A percentile compares a stretch with the other conserved stretches of the same genome.
These are phyloP conservation scores for Pteromalus puparum DNA, from an alignment of 1,140 invertebrate genomes.

Conservation along the genomic window DNA sequence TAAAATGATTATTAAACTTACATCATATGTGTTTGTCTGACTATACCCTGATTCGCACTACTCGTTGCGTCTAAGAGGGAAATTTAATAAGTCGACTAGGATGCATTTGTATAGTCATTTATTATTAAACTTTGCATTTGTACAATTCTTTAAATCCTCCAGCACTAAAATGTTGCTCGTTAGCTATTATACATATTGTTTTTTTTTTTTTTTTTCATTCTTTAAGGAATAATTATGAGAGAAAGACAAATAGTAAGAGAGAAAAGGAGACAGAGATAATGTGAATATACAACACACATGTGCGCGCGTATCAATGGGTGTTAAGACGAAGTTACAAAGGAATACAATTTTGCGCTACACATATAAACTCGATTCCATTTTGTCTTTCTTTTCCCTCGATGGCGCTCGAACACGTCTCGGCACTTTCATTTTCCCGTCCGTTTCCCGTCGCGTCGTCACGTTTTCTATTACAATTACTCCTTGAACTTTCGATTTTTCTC, in stretches of 20 bases:
- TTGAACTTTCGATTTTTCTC: neutral
- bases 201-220: neutral
- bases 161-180: constrained; percentile 17
- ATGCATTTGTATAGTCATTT: constrained; percentile 14
- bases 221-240: constrained; percentile 34
- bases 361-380: too few species aligned
- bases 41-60: neutral
- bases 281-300: neutral
- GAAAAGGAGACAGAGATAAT: neutral
- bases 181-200: constrained; percentile 28
- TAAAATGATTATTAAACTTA: neutral
- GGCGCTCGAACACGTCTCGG: too few species aligned
- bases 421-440: neutral
- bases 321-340: neutral
- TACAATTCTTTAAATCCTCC: constrained; percentile 22
- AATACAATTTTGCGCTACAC: neutral
- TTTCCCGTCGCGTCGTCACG: neutral
- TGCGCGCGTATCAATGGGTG: neutral
- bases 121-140: constrained; percentile 43
- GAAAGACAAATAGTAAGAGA: neutral
- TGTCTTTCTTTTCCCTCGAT: too few species aligned
- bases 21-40: neutral
- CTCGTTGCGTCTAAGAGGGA: neutral
- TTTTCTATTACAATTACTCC: neutral
- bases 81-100: too few species aligned